Evolutionary conservation across 2,888 invertebrate species (phyloP).

Genomic region (Tenodera sinensis): DNA sequence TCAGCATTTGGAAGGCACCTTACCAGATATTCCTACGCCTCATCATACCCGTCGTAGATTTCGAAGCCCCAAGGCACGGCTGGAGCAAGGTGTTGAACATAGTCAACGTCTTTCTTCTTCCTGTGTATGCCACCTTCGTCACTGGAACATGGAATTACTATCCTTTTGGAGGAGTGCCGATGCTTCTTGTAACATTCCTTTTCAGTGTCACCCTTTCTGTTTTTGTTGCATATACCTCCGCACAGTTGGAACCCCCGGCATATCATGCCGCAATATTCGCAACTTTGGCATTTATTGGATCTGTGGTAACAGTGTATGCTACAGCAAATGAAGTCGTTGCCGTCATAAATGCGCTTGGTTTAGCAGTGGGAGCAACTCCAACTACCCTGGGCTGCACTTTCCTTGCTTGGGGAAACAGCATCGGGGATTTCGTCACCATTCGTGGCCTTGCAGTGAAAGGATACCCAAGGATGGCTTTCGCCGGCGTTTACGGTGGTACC

Average conservation of each 20-base stretch:
- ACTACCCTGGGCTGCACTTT: background rate
- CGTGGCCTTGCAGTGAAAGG: slow-evolving; percentile 58
- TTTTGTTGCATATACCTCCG: background rate
- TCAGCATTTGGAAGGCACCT: background rate
- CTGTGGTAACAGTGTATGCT: background rate
- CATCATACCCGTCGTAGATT: background rate
- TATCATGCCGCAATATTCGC: background rate
- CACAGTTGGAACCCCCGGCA: background rate
- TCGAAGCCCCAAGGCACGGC: background rate
- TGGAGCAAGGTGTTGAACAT: background rate
- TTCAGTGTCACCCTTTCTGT: background rate
- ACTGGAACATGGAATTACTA: background rate
- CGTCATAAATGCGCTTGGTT: background rate
- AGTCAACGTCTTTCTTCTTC: background rate
- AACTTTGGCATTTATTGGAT: background rate
- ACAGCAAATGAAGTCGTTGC: background rate
- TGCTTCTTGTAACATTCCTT: background rate
- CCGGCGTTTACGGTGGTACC: slow-evolving; percentile 66
- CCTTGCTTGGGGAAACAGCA: background rate
- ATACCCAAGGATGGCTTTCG: slow-evolving; percentile 61
- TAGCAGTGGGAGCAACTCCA: background rate
- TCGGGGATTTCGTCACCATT: slow-evolving; percentile 55
- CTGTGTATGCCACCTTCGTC: background rate
- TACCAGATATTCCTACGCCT: background rate
- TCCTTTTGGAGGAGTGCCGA: background rate